phyloP scores from a whole-genome alignment of 1,140 invertebrate genomes.

The Drosophila teissieri region DNA sequence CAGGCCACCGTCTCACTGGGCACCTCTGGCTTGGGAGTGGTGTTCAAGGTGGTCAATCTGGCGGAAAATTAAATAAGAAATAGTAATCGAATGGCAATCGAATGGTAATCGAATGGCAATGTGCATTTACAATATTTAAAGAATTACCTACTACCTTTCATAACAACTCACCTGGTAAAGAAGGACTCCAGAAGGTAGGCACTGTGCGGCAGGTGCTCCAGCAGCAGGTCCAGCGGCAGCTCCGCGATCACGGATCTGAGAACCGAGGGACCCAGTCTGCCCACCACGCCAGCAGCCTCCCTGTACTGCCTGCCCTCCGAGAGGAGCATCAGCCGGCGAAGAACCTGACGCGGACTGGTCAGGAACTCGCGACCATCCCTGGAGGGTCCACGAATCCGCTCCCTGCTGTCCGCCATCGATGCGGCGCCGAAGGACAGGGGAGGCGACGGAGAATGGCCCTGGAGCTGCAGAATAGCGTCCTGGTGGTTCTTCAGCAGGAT shows the following conservation, averaged over 20 bases:
- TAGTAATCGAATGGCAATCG: too few relatives aligned
- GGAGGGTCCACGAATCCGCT: conserved; percentile 85
- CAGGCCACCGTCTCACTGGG: conserved; percentile 91
- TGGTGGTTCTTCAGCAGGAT: conserved; percentile 79
- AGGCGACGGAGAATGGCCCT: conserved; percentile 32
- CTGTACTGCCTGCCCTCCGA: conserved; percentile 92
- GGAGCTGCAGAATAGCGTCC: conserved; percentile 57
- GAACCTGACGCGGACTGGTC: conserved; percentile 90
- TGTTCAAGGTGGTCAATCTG: conserved; percentile 86
- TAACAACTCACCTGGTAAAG: conserved; percentile 88
- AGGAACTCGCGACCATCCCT: conserved; percentile 87
- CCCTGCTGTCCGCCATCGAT: conserved; percentile 86
- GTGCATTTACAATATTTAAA: not conserved
- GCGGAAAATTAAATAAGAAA: not conserved
- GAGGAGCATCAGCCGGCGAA: conserved; percentile 90
- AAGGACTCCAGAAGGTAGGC: conserved; percentile 94
- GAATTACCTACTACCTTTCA: not conserved
- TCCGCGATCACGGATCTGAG: conserved; percentile 90
- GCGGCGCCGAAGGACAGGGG: conserved; percentile 37
- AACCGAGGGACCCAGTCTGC: conserved; percentile 90
- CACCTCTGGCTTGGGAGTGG: conserved; percentile 87
- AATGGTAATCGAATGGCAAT: too few relatives aligned
- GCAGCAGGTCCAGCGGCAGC: conserved; percentile 93
- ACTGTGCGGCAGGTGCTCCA: conserved; percentile 94
- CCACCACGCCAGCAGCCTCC: conserved; percentile 91